Percentiles rank a stretch among this genome's conserved stretches.
Evolutionary conservation across 2,888 invertebrate species (phyloP).

Genomic region (Drosophila cognata): DNA sequence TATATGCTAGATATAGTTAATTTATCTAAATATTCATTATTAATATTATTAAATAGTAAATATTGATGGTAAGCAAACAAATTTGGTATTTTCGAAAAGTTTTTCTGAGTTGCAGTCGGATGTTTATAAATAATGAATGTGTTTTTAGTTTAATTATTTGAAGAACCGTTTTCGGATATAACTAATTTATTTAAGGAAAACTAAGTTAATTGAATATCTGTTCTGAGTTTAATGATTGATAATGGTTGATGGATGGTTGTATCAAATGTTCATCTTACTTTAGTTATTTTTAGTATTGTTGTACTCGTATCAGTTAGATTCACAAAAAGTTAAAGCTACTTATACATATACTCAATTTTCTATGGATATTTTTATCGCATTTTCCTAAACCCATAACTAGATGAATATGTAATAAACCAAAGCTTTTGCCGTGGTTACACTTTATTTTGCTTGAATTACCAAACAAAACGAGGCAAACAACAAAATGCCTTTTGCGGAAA

Average conservation of each 20-base stretch:
- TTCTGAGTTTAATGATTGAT: not conserved
- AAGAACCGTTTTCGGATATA: too few relatives aligned
- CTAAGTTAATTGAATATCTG: not conserved
- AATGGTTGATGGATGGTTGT: not conserved
- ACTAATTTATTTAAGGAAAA: not conserved
- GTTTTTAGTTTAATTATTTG: not conserved
- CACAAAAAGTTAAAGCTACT: not conserved
- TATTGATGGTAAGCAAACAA: not conserved
- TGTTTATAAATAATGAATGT: not conserved
- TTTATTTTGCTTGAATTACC: constrained; percentile 9
- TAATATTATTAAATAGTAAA: not conserved
- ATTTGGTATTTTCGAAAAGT: not conserved
- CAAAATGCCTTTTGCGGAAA: constrained; percentile 17
- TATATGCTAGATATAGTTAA: not conserved
- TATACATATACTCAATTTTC: not conserved
- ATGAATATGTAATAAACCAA: not conserved
- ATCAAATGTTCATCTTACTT: not conserved
- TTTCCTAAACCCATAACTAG: not conserved
- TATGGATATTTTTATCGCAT: not conserved
- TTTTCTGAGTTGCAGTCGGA: not conserved
- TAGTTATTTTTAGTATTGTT: not conserved
- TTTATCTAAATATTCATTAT: not conserved
- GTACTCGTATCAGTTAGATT: not conserved
- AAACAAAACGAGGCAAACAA: constrained; percentile 6
- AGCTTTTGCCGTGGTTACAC: not conserved